A percentile compares a stretch with the other conserved stretches of the same genome.
Evolutionary conservation across 2,888 invertebrate species (phyloP).

Genomic region (Chamaedrilus cognettii): DNA sequence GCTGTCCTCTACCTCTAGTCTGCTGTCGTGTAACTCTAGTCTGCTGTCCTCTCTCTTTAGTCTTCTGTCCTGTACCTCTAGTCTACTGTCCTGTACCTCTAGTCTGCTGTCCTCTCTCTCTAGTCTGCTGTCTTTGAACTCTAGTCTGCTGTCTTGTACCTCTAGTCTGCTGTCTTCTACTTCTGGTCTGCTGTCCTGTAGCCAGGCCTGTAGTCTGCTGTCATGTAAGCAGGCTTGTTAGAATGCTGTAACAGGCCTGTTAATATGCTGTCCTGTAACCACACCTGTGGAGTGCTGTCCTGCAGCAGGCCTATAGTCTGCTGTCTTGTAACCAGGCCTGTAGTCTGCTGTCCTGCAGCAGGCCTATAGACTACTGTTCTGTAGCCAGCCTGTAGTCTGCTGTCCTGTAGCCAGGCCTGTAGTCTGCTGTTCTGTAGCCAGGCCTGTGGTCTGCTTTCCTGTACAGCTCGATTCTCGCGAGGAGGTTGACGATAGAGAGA

Average conservation of each 20-base stretch:
- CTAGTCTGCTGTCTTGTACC: neutral
- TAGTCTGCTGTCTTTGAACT: neutral
- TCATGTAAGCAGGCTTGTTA: too few relatives aligned
- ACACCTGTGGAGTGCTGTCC: constrained; percentile 9
- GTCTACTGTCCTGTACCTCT: too few relatives aligned
- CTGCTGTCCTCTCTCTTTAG: neutral
- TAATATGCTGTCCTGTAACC: constrained; percentile 27
- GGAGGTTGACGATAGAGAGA: constrained; percentile 24
- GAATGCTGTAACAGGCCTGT: constrained; percentile 44
- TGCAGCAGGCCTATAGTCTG: neutral
- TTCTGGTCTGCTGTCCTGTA: too few relatives aligned
- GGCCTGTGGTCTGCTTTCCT: too few relatives aligned
- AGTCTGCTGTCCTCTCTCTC: too few relatives aligned
- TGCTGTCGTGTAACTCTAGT: too few relatives aligned
- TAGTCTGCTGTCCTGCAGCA: neutral
- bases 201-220: neutral
- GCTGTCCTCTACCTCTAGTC: too few relatives aligned
- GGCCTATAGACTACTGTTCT: constrained; percentile 9
- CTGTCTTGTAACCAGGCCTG: neutral
- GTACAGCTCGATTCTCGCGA: constrained; percentile 28
- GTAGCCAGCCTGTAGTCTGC: neutral
- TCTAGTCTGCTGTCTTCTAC: too few relatives aligned
- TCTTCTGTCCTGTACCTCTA: neutral
- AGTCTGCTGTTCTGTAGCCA: neutral
- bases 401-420: neutral